Evolutionary conservation across 1,140 invertebrate genomes (phyloP), one percentile per base, ranked within the genome.

Genomic region (Conus betulinus): DNA sequence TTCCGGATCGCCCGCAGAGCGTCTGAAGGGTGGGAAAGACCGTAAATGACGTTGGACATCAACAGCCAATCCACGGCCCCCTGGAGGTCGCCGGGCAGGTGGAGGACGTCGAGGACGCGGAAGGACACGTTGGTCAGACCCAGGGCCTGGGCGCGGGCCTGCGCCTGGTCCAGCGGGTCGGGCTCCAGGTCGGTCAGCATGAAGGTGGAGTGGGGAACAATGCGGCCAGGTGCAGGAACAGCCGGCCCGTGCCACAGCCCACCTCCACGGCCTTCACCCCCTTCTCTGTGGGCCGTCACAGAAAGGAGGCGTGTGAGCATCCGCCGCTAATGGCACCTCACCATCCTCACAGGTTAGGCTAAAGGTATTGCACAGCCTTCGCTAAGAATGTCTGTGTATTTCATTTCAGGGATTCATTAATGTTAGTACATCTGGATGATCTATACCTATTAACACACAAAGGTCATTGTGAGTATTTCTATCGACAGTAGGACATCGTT

Each of bases 181-280:
- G 76, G 82, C 20, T 51, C 17, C 17, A 88, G 67, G 76, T 92
- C 91, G 8, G 89, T 76, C 55, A 89, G 90, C 55, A 67, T 55
- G 57, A 92, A 90, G 17, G 63, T 88, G 11, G 88, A 89, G 2
- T 91, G 1, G 91, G 91, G 82, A 89, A 92, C 67, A 55, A 55
- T 52, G 89, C 52, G 6, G 91, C 91, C 39, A 92, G 81, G 20
- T 81, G 84, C 1, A 82, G 74, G 3, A 78, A 39, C 55, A 84
- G 67, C 10, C 53, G 84, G 17, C 91, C 91, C n/a, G 79, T 81
- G 0, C 89, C 91, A 79, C 89, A 91, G 20, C 91, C 91, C 25
- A 92, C 15, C 60, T 92, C 91, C 39, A 87, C 60, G 3, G 90
- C 90, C 53, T 85, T 23, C 7, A 85, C 52, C 13, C 84, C 84